Evolutionary conservation across 2,113 vertebrate genomes (phyloP), one percentile per base, ranked within the genome.

Genomic region (Zingel zingel): DNA sequence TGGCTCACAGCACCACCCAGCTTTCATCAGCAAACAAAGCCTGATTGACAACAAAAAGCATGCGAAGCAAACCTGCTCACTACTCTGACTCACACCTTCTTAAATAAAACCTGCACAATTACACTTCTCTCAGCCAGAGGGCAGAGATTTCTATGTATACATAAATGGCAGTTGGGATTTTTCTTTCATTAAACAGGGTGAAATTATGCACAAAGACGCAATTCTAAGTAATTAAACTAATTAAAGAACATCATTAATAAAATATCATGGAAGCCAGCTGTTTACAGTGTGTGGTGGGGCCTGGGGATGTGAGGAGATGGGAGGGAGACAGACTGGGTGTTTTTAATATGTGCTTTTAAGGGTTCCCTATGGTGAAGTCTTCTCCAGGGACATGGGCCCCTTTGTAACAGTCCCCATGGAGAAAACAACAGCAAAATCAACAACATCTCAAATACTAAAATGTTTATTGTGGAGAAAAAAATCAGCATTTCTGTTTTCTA

Each of bases 221-320:
- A 85, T 92, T 92, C 91, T 90, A 87, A 66, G 88, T 95, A 96
- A 95, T 95, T 95, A 96, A 96, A 95, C 95, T 95, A 95, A 96
- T 96, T 95, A 95, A 95, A 96, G 93, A 93, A 93, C 88, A 93
- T 90, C 95, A 96, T 96, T 95, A 96, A 95, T 96, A 95, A 96
- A 95, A 95, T 96, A 96, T 96, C 91, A 94, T 77, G 77, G 88
- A 89, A 91, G 92, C 93, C 94, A 95, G 95, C 95, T 96, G 95
- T 95, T 95, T 95, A 94, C 94, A 93, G 91, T 92, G 91, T 86
- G 83, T 59, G 76, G 15, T 62, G 86, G 84, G 92, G 94, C 94
- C 90, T 75, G 81, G 90, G 91, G 93, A 93, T 59, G 88, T 85
- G 86, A 81, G 77, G 79, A 87, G 80, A 87, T 79, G 74, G 81